These are phyloP conservation scores for Lagodon rhomboides DNA, from an alignment of 2,797 vertebrate genomes.

Conservation along the genomic window DNA sequence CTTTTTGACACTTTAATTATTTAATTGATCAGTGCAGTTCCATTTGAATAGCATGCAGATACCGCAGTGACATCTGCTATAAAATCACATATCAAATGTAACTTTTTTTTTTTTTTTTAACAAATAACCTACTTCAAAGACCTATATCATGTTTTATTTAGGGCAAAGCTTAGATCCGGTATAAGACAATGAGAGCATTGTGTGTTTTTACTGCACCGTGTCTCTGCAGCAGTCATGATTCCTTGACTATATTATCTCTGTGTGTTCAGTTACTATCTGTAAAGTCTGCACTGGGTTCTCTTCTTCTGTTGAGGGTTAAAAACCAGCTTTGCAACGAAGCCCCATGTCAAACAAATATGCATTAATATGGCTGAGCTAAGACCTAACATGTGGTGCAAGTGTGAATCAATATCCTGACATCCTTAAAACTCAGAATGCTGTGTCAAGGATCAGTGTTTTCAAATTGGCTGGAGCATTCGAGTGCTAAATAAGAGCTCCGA, in stretches of 20 bases:
- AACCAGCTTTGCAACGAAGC: not conserved
- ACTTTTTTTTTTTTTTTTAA: not conserved
- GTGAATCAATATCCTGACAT: not conserved
- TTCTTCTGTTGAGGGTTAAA: slow-evolving; percentile 6
- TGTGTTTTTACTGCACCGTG: slow-evolving; percentile 32
- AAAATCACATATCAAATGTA: slow-evolving; percentile 16
- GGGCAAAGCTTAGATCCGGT: slow-evolving; percentile 18
- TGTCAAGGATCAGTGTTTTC: not conserved
- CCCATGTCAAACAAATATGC: not conserved
- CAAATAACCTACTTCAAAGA: slow-evolving; percentile 30
- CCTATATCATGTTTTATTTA: slow-evolving; percentile 36
- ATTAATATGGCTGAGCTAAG: not conserved
- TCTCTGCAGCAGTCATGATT: not conserved
- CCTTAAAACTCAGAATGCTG: not conserved
- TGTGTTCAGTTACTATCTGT: not conserved
- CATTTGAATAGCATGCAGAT: not conserved
- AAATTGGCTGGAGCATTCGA: not conserved
- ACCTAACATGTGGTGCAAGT: not conserved
- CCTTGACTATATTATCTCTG: not conserved
- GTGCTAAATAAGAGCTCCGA: not conserved
- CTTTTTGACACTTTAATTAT: not conserved
- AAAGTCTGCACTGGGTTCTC: not conserved
- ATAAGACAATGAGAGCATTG: slow-evolving; percentile 20
- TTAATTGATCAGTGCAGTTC: not conserved
- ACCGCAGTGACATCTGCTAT: not conserved